Base-by-base conservation (phyloP, 2,797 vertebrate species). In the Sphenopsis melanotis region DNA sequence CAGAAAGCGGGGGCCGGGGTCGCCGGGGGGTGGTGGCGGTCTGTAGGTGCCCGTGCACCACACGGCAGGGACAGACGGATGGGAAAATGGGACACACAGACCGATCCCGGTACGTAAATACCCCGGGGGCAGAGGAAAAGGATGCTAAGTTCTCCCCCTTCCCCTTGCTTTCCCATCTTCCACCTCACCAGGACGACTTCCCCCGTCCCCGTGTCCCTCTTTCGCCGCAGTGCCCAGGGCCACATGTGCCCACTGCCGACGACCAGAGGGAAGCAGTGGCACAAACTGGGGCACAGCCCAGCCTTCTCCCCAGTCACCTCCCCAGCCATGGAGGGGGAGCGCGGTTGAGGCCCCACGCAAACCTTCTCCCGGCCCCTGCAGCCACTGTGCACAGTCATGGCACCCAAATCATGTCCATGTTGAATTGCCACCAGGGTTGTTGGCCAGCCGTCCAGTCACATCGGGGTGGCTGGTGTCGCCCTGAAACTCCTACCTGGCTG, bases 311-410 rank as follows among this genome's bases (percentile, higher is more conserved):
- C 1, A 0, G 32, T 75, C 1, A 0, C 32, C 27, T 60, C 9
- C 9, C 13, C 22, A 57, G 66, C 42, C 20, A 0, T 2, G 34
- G 27, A 39, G 5, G 4, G 30, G 32, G 16, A 70, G n/a, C 11
- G 9, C 1, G 3, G 47, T 7, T 1, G n/a, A 69, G 65, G 23
- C 13, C 37, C 15, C 42, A 20, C 2, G 0, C 9, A 20, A 47
- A 71, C 5, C 11, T 72, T 68, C 27, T 24, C 42, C 27, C 10
- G 11, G 17, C 20, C 22, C 34, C 30, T 4, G 0, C 13, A 29
- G 12, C 37, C 46, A 1, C 42, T 37, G 34, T 1, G 0, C 3
- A 2, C 4, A 8, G 22, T 11, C 66, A 14, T 1, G 6, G 59
- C 32, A 29, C 36, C 24, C 44, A 32, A 44, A 41, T 13, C 9